Evolutionary conservation across 2,888 invertebrate genomes (phyloP).

Genomic region (Plutella xylostella): DNA sequence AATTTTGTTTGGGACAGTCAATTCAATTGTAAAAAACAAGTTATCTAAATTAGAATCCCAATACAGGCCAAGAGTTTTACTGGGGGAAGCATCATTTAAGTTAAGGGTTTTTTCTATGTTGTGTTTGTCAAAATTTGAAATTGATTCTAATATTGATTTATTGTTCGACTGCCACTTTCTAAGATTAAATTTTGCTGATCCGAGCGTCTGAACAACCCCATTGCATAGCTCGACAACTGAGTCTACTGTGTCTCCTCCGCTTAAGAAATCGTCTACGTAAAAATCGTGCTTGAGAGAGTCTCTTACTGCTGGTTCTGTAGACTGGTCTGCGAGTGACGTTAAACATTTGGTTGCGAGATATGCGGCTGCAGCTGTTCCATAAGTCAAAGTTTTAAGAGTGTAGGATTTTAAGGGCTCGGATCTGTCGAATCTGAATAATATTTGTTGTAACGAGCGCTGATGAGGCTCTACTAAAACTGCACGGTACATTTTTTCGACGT

Average conservation of each 20-base stretch:
- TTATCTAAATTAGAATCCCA: background rate
- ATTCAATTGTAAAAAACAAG: background rate
- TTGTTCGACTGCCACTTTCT: constrained; percentile 1
- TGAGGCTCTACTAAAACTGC: constrained; percentile 21
- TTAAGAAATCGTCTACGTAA: background rate
- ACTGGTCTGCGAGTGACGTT: constrained; percentile 9
- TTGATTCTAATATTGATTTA: background rate
- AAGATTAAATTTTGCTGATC: constrained; percentile 7
- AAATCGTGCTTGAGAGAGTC: background rate
- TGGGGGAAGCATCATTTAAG: background rate
- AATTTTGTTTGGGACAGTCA: background rate
- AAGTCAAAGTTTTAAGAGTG: constrained; percentile 13
- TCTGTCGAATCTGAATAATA: constrained; percentile 24
- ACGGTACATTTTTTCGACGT: constrained; percentile 33
- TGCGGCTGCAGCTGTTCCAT: constrained; percentile 13
- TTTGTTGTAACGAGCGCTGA: constrained; percentile 26
- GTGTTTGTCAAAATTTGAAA: no score
- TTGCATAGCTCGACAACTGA: background rate
- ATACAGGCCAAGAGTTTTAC: background rate
- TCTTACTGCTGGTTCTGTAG: background rate
- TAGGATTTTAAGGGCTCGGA: constrained; percentile 7
- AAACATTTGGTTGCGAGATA: constrained; percentile 14
- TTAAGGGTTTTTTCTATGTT: background rate
- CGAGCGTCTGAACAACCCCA: background rate
- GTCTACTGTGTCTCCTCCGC: background rate